Percentiles rank a stretch among this genome's conserved stretches.
These are phyloP conservation scores for Dermochelys coriacea DNA, from an alignment of 2,797 vertebrate genomes.

Conservation along the genomic window DNA sequence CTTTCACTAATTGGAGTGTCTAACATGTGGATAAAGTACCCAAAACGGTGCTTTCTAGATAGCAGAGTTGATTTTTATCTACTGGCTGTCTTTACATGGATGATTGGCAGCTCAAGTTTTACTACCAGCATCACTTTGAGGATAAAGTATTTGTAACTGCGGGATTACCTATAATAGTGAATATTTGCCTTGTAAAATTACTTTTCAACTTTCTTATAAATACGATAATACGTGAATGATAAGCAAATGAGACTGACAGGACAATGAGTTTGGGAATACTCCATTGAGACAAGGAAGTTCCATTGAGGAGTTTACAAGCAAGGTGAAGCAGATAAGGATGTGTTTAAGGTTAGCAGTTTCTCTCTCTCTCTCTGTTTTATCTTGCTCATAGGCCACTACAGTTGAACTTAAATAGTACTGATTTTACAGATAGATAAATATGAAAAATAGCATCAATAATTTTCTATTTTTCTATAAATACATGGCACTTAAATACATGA, in stretches of 20 bases:
- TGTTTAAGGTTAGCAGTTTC: background rate
- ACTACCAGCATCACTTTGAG: constrained; percentile 49
- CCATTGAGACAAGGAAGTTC: background rate
- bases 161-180: constrained; percentile 48
- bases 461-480: background rate
- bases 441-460: background rate
- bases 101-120: constrained; percentile 38
- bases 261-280: background rate
- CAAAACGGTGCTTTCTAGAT: constrained; percentile 53
- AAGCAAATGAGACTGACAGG: background rate
- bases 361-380: background rate
- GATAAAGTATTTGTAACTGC: background rate
- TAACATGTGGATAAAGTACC: constrained; percentile 42
- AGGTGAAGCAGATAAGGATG: background rate
- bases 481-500: background rate
- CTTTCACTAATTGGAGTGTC: constrained; percentile 47
- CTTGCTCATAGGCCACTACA: background rate
- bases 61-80: constrained; percentile 60
- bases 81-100: constrained; percentile 47
- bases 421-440: background rate
- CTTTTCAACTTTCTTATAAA: background rate
- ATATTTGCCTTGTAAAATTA: constrained; percentile 44
- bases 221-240: background rate
- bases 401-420: background rate
- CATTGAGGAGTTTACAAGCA: background rate